phyloP scores from a whole-genome alignment of 2,113 vertebrate genomes.

The Perca flavescens region DNA sequence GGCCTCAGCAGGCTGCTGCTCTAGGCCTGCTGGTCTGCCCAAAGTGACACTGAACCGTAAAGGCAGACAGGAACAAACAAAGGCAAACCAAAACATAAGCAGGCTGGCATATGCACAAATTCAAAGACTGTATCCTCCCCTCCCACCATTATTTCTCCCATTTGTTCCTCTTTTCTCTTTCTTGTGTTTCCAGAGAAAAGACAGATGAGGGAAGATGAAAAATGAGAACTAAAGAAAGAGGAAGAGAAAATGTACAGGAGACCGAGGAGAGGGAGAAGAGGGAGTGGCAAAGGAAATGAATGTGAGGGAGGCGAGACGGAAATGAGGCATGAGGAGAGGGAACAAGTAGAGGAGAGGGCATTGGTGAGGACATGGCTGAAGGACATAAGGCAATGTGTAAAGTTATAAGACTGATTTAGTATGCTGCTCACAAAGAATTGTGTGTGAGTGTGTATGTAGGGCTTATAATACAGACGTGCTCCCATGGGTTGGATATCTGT shows the following conservation, averaged over 20 bases:
- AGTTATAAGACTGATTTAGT: slow-evolving; percentile 43
- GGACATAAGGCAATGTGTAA: slow-evolving; percentile 35
- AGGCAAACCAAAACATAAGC: slow-evolving; percentile 33
- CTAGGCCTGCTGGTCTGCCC: slow-evolving; percentile 54
- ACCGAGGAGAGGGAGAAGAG: neutral
- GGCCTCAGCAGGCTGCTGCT: slow-evolving; percentile 54
- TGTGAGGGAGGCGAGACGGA: neutral
- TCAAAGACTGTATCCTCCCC: slow-evolving; percentile 23
- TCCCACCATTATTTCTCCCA: slow-evolving; percentile 21
- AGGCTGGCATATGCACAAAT: slow-evolving; percentile 34
- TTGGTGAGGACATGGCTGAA: slow-evolving; percentile 36
- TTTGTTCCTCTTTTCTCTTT: slow-evolving; percentile 9
- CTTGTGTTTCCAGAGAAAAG: slow-evolving; percentile 1
- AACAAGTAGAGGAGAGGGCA: slow-evolving; percentile 4
- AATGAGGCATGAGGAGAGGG: neutral
- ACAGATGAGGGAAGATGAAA: neutral
- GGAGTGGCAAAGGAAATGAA: neutral
- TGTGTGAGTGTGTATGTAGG: slow-evolving; percentile 4
- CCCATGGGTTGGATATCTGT: neutral
- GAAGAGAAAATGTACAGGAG: neutral
- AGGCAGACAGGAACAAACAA: slow-evolving; percentile 46
- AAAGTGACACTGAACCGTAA: slow-evolving; percentile 49
- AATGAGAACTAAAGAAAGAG: neutral
- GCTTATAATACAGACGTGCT: neutral
- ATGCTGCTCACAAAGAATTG: slow-evolving; percentile 47